Base-by-base conservation (phyloP, 2,113 vertebrate genomes). In the Axis porcinus region DNA sequence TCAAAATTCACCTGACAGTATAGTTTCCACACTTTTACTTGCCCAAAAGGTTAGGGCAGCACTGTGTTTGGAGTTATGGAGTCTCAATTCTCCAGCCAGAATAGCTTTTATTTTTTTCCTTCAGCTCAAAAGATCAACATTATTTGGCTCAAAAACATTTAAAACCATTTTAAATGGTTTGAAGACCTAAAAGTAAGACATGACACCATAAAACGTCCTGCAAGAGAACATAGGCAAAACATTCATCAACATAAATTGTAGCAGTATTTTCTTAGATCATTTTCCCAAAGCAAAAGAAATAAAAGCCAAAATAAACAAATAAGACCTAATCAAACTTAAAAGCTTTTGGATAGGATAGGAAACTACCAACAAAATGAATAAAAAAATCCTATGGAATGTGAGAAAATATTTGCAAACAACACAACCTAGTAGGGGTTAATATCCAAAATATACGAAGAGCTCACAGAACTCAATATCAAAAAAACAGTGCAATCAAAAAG, bases 131-230 rank as follows among this genome's bases (percentile, higher is more conserved):
- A n/a, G n/a, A 87, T 86, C 45, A 90, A 14, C 19, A 87, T 76
- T 94, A 30, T 87, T 95, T 95, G 15, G 1, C 43, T 92, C 50
- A 85, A 96, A 96, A 92, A 60, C 7, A 91, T 95, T 91, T 70
- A 85, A 97, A 91, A 57, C 7, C 33, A 84, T 85, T 91, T 12
- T 30, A 91, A 62, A 27, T 84, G n/a, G 52, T 36, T 55, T 55
- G 27, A 84, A 84, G n/a, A 40, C 81, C 52, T 40, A 55, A 55
- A 55, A 25, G 7, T 55, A 55, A 84, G 52, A 84, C 7, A 10
- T 55, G 81, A 55, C 52, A 84, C 81, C 81, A 55, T 55, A 84
- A 84, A 84, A 84, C 52, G 21, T 84, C 52, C 21, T 55, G 14
- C 33, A 55, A 36, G 23, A 55, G 81, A 84, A 84, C 81, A 55